These are phyloP conservation scores for Cryptocephalus primarius DNA, from an alignment of 2,888 invertebrate genomes.

Conservation along the genomic window DNA sequence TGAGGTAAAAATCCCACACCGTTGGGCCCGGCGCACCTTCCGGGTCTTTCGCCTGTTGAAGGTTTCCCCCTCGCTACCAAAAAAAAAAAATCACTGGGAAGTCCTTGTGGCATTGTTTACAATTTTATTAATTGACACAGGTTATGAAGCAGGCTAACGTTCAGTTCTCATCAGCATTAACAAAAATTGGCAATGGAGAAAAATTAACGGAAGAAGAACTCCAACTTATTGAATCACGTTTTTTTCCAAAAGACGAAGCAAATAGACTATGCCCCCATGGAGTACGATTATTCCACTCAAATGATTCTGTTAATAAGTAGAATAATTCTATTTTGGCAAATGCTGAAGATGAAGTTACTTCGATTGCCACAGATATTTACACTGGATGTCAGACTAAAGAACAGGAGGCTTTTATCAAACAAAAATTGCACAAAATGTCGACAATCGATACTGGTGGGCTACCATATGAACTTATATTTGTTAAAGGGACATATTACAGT, in stretches of 20 bases:
- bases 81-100: no score
- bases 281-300: neutral
- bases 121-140: slow-evolving; percentile 23
- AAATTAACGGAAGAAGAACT: neutral
- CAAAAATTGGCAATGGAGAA: neutral
- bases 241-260: neutral
- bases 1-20: no score
- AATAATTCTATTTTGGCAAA: neutral
- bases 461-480: neutral
- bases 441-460: neutral
- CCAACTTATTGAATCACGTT: neutral
- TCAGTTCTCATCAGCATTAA: slow-evolving; percentile 19
- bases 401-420: neutral
- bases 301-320: neutral
- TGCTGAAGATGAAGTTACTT: neutral
- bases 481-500: neutral
- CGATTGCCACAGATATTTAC: neutral
- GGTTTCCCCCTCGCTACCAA: no score
- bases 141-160: slow-evolving; percentile 27
- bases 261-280: neutral
- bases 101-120: slow-evolving; percentile 25
- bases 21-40: no score
- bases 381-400: neutral
- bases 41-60: no score
- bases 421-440: neutral